phyloP scores from a whole-genome alignment of 1,140 invertebrate species.

The Zelostemma sp. region DNA sequence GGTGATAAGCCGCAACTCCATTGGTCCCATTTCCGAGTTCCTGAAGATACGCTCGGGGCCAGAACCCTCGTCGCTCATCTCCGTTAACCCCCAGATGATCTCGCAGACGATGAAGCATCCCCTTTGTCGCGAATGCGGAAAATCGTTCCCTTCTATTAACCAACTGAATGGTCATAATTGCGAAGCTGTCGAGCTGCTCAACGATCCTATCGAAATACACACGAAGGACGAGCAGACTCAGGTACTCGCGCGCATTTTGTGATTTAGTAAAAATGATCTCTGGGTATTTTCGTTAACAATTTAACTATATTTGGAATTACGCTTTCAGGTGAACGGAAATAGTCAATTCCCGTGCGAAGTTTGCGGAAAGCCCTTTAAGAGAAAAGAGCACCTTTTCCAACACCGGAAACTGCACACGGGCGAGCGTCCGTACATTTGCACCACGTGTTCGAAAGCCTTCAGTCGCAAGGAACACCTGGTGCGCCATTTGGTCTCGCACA shows the following conservation, averaged over 20 bases:
- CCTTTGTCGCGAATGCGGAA: slow-evolving; percentile 66
- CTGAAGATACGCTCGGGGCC: slow-evolving; percentile 60
- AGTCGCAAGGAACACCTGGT: slow-evolving; percentile 81
- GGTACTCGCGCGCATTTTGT: no score
- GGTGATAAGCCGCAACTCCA: slow-evolving; percentile 58
- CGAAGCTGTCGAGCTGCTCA: slow-evolving; percentile 49
- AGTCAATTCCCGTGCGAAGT: slow-evolving; percentile 70
- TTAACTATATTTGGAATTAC: no score
- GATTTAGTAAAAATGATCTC: not conserved
- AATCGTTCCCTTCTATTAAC: slow-evolving; percentile 55
- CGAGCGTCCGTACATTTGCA: slow-evolving; percentile 79
- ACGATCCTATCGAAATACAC: slow-evolving; percentile 49
- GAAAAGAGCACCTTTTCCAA: slow-evolving; percentile 75
- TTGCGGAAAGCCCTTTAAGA: slow-evolving; percentile 73
- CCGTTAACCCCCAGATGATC: slow-evolving; percentile 64
- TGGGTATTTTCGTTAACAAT: no score
- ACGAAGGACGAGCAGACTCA: slow-evolving; percentile 54
- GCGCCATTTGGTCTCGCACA: slow-evolving; percentile 81
- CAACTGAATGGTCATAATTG: slow-evolving; percentile 61
- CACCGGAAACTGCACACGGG: slow-evolving; percentile 82
- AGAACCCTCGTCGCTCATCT: slow-evolving; percentile 60
- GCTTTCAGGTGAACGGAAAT: slow-evolving; percentile 46
- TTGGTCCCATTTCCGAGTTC: slow-evolving; percentile 67
- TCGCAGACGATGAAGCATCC: slow-evolving; percentile 57
- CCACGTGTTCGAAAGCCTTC: slow-evolving; percentile 79